Base-by-base conservation (phyloP, 2,888 invertebrate genomes). In the Elaeidobius kamerunicus region DNA sequence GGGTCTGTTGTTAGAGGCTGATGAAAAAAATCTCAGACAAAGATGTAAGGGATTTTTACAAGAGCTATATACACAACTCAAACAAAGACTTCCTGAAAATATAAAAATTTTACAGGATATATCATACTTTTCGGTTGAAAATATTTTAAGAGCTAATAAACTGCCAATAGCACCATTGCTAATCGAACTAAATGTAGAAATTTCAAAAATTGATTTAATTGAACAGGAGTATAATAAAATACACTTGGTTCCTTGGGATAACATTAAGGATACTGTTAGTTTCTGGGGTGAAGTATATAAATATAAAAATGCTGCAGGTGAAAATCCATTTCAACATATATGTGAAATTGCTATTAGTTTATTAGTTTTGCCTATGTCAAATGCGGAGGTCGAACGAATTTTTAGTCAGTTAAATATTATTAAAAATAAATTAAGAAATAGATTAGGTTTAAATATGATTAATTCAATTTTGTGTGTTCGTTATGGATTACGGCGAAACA, bases 51-150 rank as follows among this genome's bases (percentile, higher is more conserved):
- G 5, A 9, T 39, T 39, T 20, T 20, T 39, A 19, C 2, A n/a
- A 4, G 39, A 18, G 3, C 19, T 39, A 20, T 39, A n/a, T 39
- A 39, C 11, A 18, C 39, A 39, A 20, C 20, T 39, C 9, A 39
- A 39, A 20, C 5, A 18, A 4, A 2, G 39, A n/a, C 20, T 39
- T 5, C 39, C 19, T 6, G 39, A 39, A 19, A 39, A 39, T n/a
- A 39, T 39, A n/a, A 39, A 39, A 6, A 6, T n/a, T 19, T 39
- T 39, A 3, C n/a, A 30, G 11, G 12, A 30, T n/a, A 30, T 30
- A 6, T 30, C 30, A 30, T 7, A n/a, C 9, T n/a, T 30, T 30
- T 30, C 30, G 3, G 30, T 11, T 30, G 2, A 30, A 30, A 30
- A 30, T 30, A 30, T 30, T 30, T 12, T 30, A 30, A 30, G 11